A percentile compares a stretch with the other conserved stretches of the same genome.
Conservation (phyloP, 2,113 vertebrate species). For the Ictidomys tridecemlineatus region DNA sequence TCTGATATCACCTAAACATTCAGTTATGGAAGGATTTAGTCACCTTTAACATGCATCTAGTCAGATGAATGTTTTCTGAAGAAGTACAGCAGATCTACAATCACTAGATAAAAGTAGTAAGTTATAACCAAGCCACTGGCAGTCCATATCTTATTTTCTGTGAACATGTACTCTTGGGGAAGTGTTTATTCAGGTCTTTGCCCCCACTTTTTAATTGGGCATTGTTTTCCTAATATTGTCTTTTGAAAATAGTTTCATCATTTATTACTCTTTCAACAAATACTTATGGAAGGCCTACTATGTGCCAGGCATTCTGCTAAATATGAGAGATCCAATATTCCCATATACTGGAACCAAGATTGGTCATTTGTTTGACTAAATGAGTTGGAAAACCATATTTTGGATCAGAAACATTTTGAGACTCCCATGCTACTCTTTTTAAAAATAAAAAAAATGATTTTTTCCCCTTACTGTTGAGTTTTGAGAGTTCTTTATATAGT, state of each 20-base stretch:
- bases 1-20: background rate
- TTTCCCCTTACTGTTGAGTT: background rate
- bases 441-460: no score
- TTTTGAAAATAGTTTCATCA: no score
- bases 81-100: background rate
- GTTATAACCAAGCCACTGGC: fast-evolving
- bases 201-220: background rate
- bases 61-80: background rate
- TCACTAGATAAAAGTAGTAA: background rate
- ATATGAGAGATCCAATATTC: no score
- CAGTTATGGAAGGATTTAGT: background rate
- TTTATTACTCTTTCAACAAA: no score
- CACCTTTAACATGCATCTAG: background rate
- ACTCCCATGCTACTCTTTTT: no score
- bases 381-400: no score
- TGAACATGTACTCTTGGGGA: background rate
- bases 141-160: background rate
- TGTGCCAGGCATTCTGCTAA: no score
- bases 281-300: no score
- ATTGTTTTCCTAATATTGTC: background rate
- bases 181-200: background rate
- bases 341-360: no score
- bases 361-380: no score
- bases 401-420: no score
- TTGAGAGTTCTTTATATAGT: background rate